Conservation (phyloP, 2,888 invertebrate species). For the Lissocephala sabroskyi region DNA sequence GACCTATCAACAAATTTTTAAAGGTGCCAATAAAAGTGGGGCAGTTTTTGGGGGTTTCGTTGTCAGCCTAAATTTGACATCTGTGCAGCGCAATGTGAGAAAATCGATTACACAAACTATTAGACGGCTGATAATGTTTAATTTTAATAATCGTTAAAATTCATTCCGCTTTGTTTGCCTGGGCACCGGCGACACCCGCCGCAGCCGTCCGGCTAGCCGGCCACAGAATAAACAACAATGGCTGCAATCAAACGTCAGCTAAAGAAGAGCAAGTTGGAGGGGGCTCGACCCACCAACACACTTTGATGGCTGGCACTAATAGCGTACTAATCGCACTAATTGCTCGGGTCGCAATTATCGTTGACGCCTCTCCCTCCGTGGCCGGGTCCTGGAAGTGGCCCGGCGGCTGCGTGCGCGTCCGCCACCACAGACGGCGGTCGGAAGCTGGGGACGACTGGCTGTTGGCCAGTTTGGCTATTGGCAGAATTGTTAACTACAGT, state of each 20-base stretch:
- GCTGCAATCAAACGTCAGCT: slow-evolving; percentile 31
- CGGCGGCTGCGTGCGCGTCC: too few species aligned
- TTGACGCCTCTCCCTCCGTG: slow-evolving; percentile 32
- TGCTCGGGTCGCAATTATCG: slow-evolving; percentile 62
- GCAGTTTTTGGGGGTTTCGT: too few species aligned
- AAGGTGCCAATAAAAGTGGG: too few species aligned
- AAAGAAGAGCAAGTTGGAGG: slow-evolving; percentile 16
- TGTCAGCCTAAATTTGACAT: too few species aligned
- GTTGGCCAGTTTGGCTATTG: slow-evolving; percentile 38
- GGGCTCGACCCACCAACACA: not conserved
- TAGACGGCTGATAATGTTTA: slow-evolving; percentile 10
- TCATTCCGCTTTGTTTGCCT: slow-evolving; percentile 10
- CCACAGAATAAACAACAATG: slow-evolving; percentile 41
- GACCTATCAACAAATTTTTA: too few species aligned
- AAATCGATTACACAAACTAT: slow-evolving; percentile 8
- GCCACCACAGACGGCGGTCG: too few species aligned
- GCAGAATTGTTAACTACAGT: slow-evolving; percentile 49
- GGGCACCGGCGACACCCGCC: not conserved
- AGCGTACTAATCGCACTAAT: slow-evolving; percentile 62
- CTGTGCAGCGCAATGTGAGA: too few species aligned
- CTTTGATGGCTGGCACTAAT: slow-evolving; percentile 50
- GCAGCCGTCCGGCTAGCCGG: not conserved
- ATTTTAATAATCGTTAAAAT: slow-evolving; percentile 30
- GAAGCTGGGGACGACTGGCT: too few species aligned
- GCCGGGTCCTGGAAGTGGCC: too few species aligned